Evolutionary conservation across 2,113 vertebrate species (phyloP), one percentile per base, ranked within the genome.

Genomic region (Solenodon paradoxus): DNA sequence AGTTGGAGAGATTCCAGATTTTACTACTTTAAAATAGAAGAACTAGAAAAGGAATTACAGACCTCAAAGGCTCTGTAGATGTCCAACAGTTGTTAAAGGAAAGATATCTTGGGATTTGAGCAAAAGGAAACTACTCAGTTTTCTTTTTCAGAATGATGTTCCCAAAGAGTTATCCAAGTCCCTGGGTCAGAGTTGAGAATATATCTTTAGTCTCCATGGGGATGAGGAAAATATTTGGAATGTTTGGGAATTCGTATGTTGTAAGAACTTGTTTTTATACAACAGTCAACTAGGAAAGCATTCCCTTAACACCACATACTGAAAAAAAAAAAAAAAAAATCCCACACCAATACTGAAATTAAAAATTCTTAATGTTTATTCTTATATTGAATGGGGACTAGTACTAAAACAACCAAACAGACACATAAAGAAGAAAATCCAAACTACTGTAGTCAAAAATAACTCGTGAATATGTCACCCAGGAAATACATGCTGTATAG

Each of bases 151-250:
- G 11, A 95, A 89, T 45, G 88, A 96, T 80, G 9, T 55, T 94
- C 57, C 84, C 17, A 20, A 57, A 51, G 5, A 63, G 95, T 59
- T 40, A 19, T 97, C 90, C 55, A 95, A 96, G 57, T 75, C 64
- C 63, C 24, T 53, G 63, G 45, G 77, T 95, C 80, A 95, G 92
- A 97, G 68, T 94, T 96, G 94, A 95, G 95, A 96, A 83, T 74
- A 94, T 98, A 51, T 85, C 66, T 94, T 91, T 95, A 49, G 61
- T 96, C 91, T 96, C 95, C 45, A 53, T 87, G 87, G 96, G 92
- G 89, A 97, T 71, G 22, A 94, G 69, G 75, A 85, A 97, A 97
- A 97, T 97, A 30, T 89, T 97, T 85, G 91, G 97, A 97, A 97
- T 96, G 84, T 94, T 95, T 96, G 57, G 72, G 90, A 96, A 97